A percentile compares a stretch with the other conserved stretches of the same genome.
Conservation (phyloP, 2,888 invertebrate species). For the Acrobasis repandana region DNA sequence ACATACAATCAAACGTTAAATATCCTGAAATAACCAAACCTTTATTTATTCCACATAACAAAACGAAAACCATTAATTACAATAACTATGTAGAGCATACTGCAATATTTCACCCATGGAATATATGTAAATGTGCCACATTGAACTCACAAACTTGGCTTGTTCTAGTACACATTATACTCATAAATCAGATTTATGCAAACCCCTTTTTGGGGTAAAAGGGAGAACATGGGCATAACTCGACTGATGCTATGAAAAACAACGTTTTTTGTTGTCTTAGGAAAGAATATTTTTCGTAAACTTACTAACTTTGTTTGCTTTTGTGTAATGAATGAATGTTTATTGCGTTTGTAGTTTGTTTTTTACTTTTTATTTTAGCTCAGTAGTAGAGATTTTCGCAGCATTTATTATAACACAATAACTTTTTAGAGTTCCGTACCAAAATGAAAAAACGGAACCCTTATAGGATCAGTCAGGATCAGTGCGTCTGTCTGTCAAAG, state of each 20-base stretch:
- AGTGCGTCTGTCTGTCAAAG: no score
- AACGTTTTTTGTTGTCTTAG: constrained; percentile 31
- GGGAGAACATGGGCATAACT: constrained; percentile 39
- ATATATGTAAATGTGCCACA: constrained; percentile 68
- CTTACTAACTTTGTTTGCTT: constrained; percentile 13
- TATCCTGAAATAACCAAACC: neutral
- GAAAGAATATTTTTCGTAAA: constrained; percentile 10
- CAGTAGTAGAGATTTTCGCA: neutral
- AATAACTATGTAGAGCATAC: constrained; percentile 40
- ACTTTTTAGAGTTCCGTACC: no score
- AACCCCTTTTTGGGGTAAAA: constrained; percentile 49
- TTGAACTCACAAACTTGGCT: constrained; percentile 63
- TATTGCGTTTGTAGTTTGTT: neutral
- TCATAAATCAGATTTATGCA: constrained; percentile 65
- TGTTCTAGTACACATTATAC: constrained; percentile 41
- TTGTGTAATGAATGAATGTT: constrained; percentile 10
- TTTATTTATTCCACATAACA: constrained; percentile 9
- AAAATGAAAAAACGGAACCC: no score
- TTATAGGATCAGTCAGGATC: no score
- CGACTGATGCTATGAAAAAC: constrained; percentile 39
- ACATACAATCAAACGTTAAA: no score
- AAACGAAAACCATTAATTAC: constrained; percentile 37
- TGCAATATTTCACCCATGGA: constrained; percentile 55
- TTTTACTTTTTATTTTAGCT: neutral
- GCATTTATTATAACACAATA: no score